A percentile compares a stretch with the other conserved stretches of the same genome.
Conservation (phyloP, 2,888 invertebrate genomes). For the Thecophora atra region DNA sequence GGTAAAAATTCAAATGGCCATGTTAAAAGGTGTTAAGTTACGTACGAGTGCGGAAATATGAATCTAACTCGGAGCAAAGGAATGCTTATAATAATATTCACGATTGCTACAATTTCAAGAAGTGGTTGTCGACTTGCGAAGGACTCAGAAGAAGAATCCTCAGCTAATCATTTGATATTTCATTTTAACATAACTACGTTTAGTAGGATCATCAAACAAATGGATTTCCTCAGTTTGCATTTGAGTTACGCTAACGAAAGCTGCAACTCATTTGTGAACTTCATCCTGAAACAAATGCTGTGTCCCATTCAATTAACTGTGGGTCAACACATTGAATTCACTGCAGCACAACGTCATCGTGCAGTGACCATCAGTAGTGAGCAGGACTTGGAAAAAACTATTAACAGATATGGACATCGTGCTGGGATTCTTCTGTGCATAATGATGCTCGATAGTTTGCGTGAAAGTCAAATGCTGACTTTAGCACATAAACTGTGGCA, state of each 20-base stretch:
- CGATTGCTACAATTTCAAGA: neutral
- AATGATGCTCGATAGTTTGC: constrained; percentile 33
- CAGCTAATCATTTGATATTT: neutral
- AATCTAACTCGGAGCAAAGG: neutral
- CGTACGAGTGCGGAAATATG: neutral
- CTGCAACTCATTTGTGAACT: constrained; percentile 44
- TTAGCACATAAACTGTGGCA: constrained; percentile 52
- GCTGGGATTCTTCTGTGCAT: constrained; percentile 42
- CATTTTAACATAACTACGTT: constrained; percentile 29
- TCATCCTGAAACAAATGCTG: constrained; percentile 46
- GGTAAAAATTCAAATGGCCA: neutral
- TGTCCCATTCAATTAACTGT: constrained; percentile 45
- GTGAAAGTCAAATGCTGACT: constrained; percentile 38
- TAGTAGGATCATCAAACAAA: constrained; percentile 42
- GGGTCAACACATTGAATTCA: neutral
- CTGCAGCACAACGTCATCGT: constrained; percentile 41
- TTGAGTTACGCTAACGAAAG: constrained; percentile 43
- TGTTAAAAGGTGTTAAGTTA: neutral
- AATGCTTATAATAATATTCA: neutral
- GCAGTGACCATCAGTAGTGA: constrained; percentile 37
- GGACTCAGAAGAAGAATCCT: neutral
- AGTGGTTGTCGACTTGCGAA: neutral
- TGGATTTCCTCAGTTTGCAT: constrained; percentile 50
- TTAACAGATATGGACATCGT: constrained; percentile 36
- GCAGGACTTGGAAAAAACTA: constrained; percentile 19